Percentiles rank a stretch among this genome's conserved stretches.
Evolutionary conservation across 2,113 vertebrate species (phyloP).

Genomic region (Prionailurus bengalensis): DNA sequence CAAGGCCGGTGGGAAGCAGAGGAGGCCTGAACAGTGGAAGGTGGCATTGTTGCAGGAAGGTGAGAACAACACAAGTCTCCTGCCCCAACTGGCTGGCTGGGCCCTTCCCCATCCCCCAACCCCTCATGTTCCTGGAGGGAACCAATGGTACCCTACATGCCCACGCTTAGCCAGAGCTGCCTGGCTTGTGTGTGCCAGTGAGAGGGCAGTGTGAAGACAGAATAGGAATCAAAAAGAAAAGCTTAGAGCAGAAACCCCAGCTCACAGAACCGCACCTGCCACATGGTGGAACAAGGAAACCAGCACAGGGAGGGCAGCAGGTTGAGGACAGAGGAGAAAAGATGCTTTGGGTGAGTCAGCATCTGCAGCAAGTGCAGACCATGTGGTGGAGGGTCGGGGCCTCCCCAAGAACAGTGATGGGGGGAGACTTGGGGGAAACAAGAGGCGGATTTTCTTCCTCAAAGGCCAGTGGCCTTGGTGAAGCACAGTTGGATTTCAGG

Average conservation of each 20-base stretch:
- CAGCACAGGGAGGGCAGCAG: too few species aligned
- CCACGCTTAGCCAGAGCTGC: not conserved
- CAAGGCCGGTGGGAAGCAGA: not conserved
- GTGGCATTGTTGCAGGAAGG: not conserved
- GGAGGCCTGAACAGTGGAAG: not conserved
- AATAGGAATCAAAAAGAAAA: not conserved
- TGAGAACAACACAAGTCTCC: not conserved
- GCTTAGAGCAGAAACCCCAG: not conserved
- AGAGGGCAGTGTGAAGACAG: not conserved
- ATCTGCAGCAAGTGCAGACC: not conserved
- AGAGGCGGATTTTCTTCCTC: not conserved
- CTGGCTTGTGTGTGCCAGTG: not conserved
- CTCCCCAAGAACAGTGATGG: not conserved
- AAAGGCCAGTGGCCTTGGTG: not conserved
- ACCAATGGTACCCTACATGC: not conserved
- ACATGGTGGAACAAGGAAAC: not conserved
- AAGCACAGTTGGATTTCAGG: not conserved
- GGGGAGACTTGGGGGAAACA: not conserved
- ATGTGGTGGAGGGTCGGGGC: not conserved
- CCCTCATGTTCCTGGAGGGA: not conserved
- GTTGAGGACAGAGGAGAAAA: not conserved
- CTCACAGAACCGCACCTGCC: accelerated
- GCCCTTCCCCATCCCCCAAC: not conserved
- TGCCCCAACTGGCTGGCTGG: not conserved
- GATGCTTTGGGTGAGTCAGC: not conserved